Base-by-base conservation (phyloP, 1,140 invertebrate genomes). In the Alviniconcha marisindica region DNA sequence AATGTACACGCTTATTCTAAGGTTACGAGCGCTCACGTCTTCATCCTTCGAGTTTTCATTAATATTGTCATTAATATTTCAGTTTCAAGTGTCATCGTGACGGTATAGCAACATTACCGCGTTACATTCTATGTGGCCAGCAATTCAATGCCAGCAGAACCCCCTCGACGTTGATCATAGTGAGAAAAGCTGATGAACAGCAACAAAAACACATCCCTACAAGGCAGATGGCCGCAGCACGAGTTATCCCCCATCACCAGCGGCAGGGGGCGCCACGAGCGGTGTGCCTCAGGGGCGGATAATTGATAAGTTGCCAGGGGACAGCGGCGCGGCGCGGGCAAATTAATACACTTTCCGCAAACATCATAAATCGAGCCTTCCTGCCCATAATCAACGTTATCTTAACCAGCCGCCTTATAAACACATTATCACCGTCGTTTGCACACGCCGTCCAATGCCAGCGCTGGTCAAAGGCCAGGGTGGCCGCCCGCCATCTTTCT, bases 341-440 rank as follows among this genome's bases (percentile, higher is more conserved):
- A 80, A 80, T 80, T 80, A 80, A 80, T 80, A 66, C 78, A 80
- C 78, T 80, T 80, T 80, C 40, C 56, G 78, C 78, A 80, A 80
- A 80, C 78, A 80, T 80, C 78, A 80, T 80, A 80, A 80, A 80
- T 80, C 78, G 56, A 33, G 28, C n/a, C 54, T 18, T 21, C 56
- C 56, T n/a, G 51, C 54, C 56, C 78, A n/a, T 80, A 38, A 80
- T 80, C 56, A 42, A 44, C 33, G 78, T 15, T 80, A 80, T 31
- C 78, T 69, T 80, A 69, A 21, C 78, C 78, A 80, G 78, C 36
- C 78, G 78, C 78, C 78, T 42, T 80, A 33, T 80, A 80, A 80
- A 80, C 78, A 80, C 56, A 80, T 80, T 80, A 80, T 69, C 78
- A 12, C 60, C 78, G n/a, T 66, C 60, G n/a, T 14, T 42, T 21